Conservation (phyloP, 2,797 vertebrate genomes). For the Tragelaphus eurycerus region DNA sequence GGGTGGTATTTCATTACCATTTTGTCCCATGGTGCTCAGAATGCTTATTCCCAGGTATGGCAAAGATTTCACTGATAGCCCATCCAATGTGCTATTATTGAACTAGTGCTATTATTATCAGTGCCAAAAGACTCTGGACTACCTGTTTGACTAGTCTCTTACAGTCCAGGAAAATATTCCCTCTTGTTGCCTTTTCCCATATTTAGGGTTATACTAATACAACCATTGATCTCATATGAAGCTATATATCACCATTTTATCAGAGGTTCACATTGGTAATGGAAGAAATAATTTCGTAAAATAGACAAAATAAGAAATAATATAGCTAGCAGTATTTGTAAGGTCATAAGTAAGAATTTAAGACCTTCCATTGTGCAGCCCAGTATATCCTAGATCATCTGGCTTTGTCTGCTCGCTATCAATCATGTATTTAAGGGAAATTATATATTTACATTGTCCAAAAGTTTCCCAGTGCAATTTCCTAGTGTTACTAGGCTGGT, state of each 20-base stretch:
- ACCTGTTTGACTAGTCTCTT: neutral
- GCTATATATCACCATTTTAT: neutral
- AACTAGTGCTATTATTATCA: neutral
- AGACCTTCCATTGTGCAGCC: neutral
- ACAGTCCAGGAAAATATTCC: neutral
- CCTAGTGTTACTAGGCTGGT: neutral
- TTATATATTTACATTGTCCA: neutral
- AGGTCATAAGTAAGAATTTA: neutral
- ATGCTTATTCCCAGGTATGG: neutral
- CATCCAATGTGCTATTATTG: neutral
- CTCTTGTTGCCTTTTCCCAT: neutral
- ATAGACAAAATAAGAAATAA: neutral
- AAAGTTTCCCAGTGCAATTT: neutral
- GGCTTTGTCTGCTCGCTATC: neutral
- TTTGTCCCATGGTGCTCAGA: neutral
- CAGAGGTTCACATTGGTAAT: neutral
- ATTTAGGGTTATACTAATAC: neutral
- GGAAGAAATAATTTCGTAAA: neutral
- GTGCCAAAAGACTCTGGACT: neutral
- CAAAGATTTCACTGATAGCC: neutral
- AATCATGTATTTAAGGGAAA: neutral
- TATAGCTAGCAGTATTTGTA: neutral
- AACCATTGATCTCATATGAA: neutral
- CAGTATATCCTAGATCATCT: neutral
- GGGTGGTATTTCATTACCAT: neutral